A percentile compares a stretch with the other conserved stretches of the same genome.
Conservation (phyloP, 2,113 vertebrate species). For the Castor canadensis region DNA sequence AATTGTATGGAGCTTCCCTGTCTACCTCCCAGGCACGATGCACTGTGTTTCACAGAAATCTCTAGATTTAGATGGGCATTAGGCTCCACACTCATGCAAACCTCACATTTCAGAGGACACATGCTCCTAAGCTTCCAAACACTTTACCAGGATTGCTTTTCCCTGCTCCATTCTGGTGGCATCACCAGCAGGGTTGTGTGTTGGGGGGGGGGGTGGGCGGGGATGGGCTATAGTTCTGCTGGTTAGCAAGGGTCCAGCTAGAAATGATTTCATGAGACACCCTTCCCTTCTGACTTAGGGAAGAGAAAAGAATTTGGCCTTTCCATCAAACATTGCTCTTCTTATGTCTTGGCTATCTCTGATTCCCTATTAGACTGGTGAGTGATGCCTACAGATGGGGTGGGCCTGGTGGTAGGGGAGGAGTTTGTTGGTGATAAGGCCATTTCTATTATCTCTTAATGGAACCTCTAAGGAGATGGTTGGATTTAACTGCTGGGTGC, state of each 20-base stretch:
- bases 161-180: background rate
- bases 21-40: background rate
- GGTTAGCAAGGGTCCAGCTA: background rate
- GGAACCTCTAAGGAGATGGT: background rate
- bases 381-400: background rate
- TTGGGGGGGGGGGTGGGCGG: background rate
- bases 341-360: background rate
- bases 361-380: background rate
- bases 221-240: background rate
- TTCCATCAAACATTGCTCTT: background rate
- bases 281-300: background rate
- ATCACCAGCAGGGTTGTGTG: rapidly evolving
- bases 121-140: background rate
- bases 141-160: too few species aligned
- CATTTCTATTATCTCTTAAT: background rate
- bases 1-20: too few species aligned
- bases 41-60: background rate
- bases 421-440: background rate
- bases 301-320: background rate
- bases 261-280: background rate
- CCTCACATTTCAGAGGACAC: background rate
- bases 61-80: background rate
- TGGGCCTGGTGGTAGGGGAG: background rate
- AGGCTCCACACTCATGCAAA: rapidly evolving
- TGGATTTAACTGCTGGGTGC: background rate